Base-by-base conservation (phyloP, 2,888 invertebrate species). In the Zeuzera pyrina region DNA sequence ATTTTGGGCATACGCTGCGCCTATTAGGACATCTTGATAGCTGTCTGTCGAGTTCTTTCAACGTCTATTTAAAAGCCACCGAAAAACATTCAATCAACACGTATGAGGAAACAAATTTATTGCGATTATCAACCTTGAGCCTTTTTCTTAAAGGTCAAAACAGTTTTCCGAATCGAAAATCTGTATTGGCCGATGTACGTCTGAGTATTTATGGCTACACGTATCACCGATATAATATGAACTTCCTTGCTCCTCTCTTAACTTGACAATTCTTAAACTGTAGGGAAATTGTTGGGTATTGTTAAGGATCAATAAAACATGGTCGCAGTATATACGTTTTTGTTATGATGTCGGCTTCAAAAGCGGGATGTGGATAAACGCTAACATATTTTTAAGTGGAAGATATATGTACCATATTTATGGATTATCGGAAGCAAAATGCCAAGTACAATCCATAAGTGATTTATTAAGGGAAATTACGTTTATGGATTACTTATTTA, bases 1-100 rank as follows among this genome's bases (percentile, higher is more conserved):
- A 79, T 79, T 79, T 69, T 67, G 70, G 72, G 68, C 70, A 42
- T 57, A 57, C 61, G 71, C 51, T 66, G 73, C 73, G 76, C 76
- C 78, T 81, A 81, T 83, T 83, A 83, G 79, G 60, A 68, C 62
- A 61, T 68, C 79, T 74, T 79, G 81, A 81, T 77, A 67, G 74
- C 67, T 72, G 72, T 61, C 79, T 66, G 77, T 77, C 73, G 60
- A 68, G 67, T 76, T 78, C 79, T 83, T 79, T 83, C 83, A 79
- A 62, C 83, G 46, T 79, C 70, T 79, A 77, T 81, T 81, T 83
- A 77, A 83, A 77, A 78, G 72, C 74, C 54, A 64, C 65, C 48
- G 56, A 49, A 57, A 47, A 41, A 34, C 14, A 3, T n/a, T 30
- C 29, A 2, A 27, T 15, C 28, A 39, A 14, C 3, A n/a, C 15